These are phyloP conservation scores for Tupiocoris notatus DNA, from an alignment of 2,888 invertebrate genomes.

Conservation along the genomic window DNA sequence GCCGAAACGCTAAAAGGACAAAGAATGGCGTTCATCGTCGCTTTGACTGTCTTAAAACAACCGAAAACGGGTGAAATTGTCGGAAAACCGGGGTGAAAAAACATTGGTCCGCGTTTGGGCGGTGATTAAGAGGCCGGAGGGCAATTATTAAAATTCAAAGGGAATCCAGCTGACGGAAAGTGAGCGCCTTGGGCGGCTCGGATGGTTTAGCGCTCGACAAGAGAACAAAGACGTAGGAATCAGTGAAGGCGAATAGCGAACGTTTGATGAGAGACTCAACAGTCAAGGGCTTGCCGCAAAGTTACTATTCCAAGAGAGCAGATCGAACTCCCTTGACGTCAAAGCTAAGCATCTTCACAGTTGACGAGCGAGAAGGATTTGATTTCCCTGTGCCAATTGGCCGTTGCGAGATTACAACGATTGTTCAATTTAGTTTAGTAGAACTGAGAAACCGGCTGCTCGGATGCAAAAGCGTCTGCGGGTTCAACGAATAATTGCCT, in stretches of 20 bases:
- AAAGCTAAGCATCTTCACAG: too few relatives aligned
- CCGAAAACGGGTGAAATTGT: background rate
- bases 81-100: background rate
- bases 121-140: constrained; percentile 5
- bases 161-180: background rate
- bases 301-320: too few relatives aligned
- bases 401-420: too few relatives aligned
- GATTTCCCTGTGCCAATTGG: too few relatives aligned
- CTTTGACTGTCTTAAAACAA: background rate
- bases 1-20: background rate
- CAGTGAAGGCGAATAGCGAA: background rate
- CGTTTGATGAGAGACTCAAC: too few relatives aligned
- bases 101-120: background rate
- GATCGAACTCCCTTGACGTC: too few relatives aligned
- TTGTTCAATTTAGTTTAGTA: too few relatives aligned
- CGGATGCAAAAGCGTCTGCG: too few relatives aligned
- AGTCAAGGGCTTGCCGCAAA: too few relatives aligned
- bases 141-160: constrained; percentile 14
- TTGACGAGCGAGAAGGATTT: too few relatives aligned
- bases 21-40: background rate
- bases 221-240: background rate
- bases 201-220: background rate
- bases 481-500: too few relatives aligned
- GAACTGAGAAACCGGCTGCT: too few relatives aligned
- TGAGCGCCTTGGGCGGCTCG: background rate